These are phyloP conservation scores for Aurelia aurita complex sp. Pacific DNA, from an alignment of 30 jellyfish, hydroid and myxozoan genomes.

Conservation along the genomic window DNA sequence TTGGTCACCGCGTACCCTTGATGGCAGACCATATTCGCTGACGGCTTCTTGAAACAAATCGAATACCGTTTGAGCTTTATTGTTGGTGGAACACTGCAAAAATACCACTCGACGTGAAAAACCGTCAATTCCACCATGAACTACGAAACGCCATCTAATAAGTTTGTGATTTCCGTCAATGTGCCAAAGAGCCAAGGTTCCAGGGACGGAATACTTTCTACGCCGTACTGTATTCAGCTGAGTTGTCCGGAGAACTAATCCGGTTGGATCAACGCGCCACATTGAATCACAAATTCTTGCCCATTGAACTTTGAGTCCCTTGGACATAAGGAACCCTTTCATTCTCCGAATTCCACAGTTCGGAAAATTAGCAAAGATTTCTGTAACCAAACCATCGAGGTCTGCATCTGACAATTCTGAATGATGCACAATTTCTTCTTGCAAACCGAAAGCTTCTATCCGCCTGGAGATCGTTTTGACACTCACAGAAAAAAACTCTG, in stretches of 20 bases:
- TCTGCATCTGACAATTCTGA: slow-evolving; percentile 9
- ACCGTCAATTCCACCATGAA: slow-evolving; percentile 55
- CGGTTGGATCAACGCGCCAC: slow-evolving; percentile 71
- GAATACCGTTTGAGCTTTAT: slow-evolving; percentile 24
- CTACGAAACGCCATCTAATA: slow-evolving; percentile 44
- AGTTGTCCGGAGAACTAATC: slow-evolving; percentile 41
- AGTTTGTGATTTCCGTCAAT: slow-evolving; percentile 47
- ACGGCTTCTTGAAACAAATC: slow-evolving; percentile 1
- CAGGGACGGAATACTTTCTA: slow-evolving; percentile 48
- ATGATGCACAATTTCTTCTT: background rate
- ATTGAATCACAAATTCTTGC: slow-evolving; percentile 33
- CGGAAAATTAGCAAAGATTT: slow-evolving; percentile 30
- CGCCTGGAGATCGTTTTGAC: slow-evolving; percentile 42
- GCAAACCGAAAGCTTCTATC: slow-evolving; percentile 24
- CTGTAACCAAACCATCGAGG: slow-evolving; percentile 22
- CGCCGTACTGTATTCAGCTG: slow-evolving; percentile 28
- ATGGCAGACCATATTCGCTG: slow-evolving; percentile 27
- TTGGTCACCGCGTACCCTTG: slow-evolving; percentile 45
- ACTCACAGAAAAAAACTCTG: slow-evolving; percentile 44
- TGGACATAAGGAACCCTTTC: slow-evolving; percentile 47
- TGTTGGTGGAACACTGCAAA: slow-evolving; percentile 14
- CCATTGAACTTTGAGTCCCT: slow-evolving; percentile 47
- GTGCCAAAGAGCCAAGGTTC: slow-evolving; percentile 35
- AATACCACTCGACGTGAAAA: slow-evolving; percentile 25
- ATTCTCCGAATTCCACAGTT: slow-evolving; percentile 63